A percentile compares a stretch with the other conserved stretches of the same genome.
These are phyloP conservation scores for Anguilla pacifica DNA, from an alignment of 2,797 vertebrate genomes.

Conservation along the genomic window DNA sequence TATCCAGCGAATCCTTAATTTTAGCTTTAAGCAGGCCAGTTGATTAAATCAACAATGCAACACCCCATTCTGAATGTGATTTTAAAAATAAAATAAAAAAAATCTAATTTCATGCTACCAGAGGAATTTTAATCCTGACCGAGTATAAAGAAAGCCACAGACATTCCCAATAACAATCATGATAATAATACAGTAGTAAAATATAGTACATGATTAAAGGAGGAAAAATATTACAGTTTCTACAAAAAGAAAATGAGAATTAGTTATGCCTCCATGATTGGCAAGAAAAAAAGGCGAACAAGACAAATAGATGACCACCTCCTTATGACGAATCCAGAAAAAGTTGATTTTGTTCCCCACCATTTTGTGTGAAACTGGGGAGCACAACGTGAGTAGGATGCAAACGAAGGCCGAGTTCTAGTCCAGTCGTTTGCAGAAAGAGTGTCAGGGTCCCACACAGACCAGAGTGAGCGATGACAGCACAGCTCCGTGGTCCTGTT, in stretches of 20 bases:
- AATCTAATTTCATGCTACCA: conserved; percentile 77
- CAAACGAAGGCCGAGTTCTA: conserved; percentile 52
- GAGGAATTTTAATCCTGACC: conserved; percentile 67
- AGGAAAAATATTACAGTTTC: conserved; percentile 65
- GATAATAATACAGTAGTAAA: conserved; percentile 78
- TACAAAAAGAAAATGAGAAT: conserved; percentile 64
- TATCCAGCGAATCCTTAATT: neutral
- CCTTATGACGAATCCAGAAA: conserved; percentile 57
- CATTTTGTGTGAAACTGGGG: conserved; percentile 45
- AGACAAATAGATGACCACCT: conserved; percentile 65
- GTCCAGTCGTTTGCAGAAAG: conserved; percentile 42
- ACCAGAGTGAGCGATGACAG: conserved; percentile 32
- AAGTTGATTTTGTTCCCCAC: neutral
- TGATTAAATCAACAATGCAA: conserved; percentile 46
- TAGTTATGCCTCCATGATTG: conserved; percentile 64
- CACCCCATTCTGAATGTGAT: conserved; percentile 56
- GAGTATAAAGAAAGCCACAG: conserved; percentile 67
- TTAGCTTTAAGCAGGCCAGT: neutral
- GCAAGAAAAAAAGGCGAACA: conserved; percentile 57
- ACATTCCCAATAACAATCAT: conserved; percentile 73
- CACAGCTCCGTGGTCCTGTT: neutral
- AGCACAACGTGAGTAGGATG: conserved; percentile 47
- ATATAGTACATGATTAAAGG: conserved; percentile 73
- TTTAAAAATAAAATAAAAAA: conserved; percentile 36
- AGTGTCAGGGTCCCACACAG: conserved; percentile 38